Evolutionary conservation across 2,888 invertebrate genomes (phyloP).

Genomic region (Holacanthella duospinosa): DNA sequence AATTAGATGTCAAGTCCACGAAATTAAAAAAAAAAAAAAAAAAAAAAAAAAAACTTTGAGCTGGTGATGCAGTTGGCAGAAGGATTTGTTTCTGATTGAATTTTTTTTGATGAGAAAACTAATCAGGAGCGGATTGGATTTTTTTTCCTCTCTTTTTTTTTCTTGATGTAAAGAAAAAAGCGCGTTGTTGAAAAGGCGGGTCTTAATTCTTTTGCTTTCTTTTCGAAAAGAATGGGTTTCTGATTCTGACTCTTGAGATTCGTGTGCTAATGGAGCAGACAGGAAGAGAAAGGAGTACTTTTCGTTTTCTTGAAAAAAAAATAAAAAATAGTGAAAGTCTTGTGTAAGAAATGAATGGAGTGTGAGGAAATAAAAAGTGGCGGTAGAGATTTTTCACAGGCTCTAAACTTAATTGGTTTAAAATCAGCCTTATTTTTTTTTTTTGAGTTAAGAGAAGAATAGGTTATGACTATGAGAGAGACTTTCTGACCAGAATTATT

Average conservation of each 20-base stretch:
- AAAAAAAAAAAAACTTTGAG: not conserved
- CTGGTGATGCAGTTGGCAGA: not conserved
- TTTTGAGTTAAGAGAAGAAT: constrained; percentile 17
- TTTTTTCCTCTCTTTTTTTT: too few relatives aligned
- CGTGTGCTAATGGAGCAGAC: constrained; percentile 3
- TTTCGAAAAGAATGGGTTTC: not conserved
- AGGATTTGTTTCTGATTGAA: constrained; percentile 6
- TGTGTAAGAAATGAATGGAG: constrained; percentile 8
- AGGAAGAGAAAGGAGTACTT: too few relatives aligned
- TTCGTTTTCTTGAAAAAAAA: too few relatives aligned
- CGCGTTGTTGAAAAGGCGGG: not conserved
- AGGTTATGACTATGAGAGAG: too few relatives aligned
- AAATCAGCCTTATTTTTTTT: constrained; percentile 32
- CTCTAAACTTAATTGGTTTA: constrained; percentile 36
- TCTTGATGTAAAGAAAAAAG: not conserved
- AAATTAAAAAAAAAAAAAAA: not conserved
- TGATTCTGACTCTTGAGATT: not conserved
- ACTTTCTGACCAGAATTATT: too few relatives aligned
- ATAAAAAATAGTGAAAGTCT: constrained; percentile 1
- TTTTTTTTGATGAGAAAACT: constrained; percentile 6
- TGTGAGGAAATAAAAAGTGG: constrained; percentile 22
- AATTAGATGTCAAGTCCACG: not conserved
- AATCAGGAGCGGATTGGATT: not conserved
- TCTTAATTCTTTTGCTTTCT: not conserved
- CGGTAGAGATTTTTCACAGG: constrained; percentile 31